Evolutionary conservation across 2,888 invertebrate species (phyloP), one percentile per base, ranked within the genome.

Genomic region (Nymphalis polychloros): DNA sequence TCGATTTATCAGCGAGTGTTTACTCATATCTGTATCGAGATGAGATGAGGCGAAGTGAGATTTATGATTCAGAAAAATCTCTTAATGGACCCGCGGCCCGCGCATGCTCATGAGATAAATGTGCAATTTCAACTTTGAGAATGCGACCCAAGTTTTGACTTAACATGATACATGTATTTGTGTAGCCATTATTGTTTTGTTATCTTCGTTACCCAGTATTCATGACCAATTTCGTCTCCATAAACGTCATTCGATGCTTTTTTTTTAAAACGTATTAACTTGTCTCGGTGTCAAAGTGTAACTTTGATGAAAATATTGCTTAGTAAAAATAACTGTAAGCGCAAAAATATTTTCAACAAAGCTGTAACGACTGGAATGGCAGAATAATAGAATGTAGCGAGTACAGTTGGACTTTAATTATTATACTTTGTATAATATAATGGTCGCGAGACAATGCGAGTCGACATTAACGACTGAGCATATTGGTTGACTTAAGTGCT

Each of bases 1-100:
- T 71, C 71, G 73, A 76, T 72, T 74, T 77, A 74, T 74, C 73
- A 72, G 64, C 72, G 71, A 74, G 81, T 86, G 84, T 87, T 88
- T 87, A 87, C 88, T 82, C 84, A 84, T 89, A 89, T 88, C 87
- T 84, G 85, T 90, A 90, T 91, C 90, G 88, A 82, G 77, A 80
- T 83, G 84, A 88, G 89, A 89, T 89, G 90, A 88, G 82, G 87
- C 87, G 89, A 91, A 91, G 87, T 88, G 89, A 90, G 91, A 92
- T 92, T 92, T 92, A 92, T 91, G 90, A 85, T 85, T 85, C 87
- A 90, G 91, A 90, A 90, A 90, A 90, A 92, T 91, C 88, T 90
- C 88, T 89, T 92, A 92, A 92, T 92, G 91, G 90, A 90, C 85
- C 83, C 81, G 89, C 85, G 90, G 90, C 85, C 83, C 81, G 89